Conservation (phyloP, 2,113 vertebrate species). For the Plotosus lineatus region DNA sequence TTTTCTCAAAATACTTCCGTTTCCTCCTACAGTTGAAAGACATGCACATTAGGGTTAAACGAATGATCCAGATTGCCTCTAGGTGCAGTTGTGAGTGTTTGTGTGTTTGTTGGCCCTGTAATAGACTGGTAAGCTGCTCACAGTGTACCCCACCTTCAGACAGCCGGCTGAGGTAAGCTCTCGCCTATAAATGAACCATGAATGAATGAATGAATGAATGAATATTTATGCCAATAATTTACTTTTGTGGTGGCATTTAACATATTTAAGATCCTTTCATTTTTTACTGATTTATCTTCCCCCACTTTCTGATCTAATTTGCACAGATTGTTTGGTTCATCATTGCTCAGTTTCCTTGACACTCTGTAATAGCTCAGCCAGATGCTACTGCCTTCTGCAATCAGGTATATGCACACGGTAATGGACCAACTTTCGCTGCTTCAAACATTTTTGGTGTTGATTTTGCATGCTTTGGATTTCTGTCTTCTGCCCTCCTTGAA, state of each 20-base stretch:
- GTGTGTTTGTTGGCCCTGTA: too few species aligned
- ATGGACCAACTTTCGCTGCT: not conserved
- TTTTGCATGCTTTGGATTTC: not conserved
- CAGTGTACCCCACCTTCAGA: too few species aligned
- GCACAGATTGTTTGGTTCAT: not conserved
- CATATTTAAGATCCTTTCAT: not conserved
- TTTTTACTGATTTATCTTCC: not conserved
- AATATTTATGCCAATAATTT: not conserved
- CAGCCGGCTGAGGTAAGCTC: too few species aligned
- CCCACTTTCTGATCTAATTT: not conserved
- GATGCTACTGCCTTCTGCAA: not conserved
- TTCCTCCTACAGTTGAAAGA: too few species aligned
- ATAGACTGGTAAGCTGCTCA: too few species aligned
- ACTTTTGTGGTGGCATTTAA: not conserved
- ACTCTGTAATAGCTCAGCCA: constrained; percentile 7
- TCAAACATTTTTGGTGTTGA: not conserved
- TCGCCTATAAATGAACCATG: too few species aligned
- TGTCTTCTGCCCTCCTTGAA: not conserved
- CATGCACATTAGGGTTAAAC: too few species aligned
- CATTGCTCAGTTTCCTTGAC: not conserved
- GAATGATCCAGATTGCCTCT: too few species aligned
- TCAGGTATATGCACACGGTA: not conserved
- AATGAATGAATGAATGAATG: too few species aligned
- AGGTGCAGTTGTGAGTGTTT: too few species aligned
- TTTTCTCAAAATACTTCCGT: too few species aligned